Base-by-base conservation (phyloP, 2,888 invertebrate species). In the Cheilosia impressa region DNA sequence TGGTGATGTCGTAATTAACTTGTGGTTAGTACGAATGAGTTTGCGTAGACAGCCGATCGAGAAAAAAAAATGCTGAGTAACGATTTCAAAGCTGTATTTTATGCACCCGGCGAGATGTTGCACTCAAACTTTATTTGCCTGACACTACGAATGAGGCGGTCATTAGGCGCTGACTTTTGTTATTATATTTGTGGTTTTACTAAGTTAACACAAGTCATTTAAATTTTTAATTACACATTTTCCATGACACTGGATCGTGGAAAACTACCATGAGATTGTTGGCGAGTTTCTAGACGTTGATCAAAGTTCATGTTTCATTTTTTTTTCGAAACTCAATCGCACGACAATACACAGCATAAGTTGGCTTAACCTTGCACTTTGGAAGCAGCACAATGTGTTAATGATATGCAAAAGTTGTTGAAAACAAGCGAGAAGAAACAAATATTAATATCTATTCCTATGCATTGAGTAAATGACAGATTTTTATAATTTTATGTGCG, bases 1-100 rank as follows among this genome's bases (percentile, higher is more conserved):
- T n/a, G n/a, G n/a, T n/a, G 41, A 58, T 58, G 58, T 41, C 19
- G 41, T 17, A 22, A 62, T 62, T 50, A 10, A 22, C 13, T 45
- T 45, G 45, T 10, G 13, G 17, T 22, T 10, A 22, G 6, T 24
- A 52, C 22, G 4, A 15, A 6, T 27, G 52, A 22, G 15, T 52
- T 22, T 7, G 10, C 22, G 15, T 52, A 52, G 10, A 45, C 45
- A 45, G 38, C 10, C 34, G 45, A 45, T 17, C 4, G 22, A 50
- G 1, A 10, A 4, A 13, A 24, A 24, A 15, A 24, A 6, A 13
- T 13, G 24, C 52, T 52, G n/a, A 52, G 52, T 52, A 24, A 52
- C 15, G 27, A 2, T 52, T 13, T 4, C 27, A 52, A 24, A 17
- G 2, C 34, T 2, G 45, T n/a, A 45, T 17, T 45, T 17, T n/a